Conservation (phyloP, 2,113 vertebrate genomes). For the Holacanthus passer region DNA sequence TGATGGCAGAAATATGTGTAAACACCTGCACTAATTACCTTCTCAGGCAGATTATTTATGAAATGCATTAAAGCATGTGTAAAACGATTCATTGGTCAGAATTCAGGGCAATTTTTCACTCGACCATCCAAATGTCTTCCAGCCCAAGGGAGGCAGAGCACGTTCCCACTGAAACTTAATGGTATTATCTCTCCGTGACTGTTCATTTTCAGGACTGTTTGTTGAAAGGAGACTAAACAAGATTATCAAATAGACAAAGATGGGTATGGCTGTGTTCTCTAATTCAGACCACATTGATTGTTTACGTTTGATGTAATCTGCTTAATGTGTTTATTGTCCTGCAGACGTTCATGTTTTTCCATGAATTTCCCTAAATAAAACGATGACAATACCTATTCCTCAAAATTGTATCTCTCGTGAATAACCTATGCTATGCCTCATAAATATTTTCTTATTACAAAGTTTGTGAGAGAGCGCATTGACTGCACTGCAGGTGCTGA, state of each 20-base stretch:
- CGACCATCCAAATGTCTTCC: constrained; percentile 61
- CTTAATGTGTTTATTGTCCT: constrained; percentile 71
- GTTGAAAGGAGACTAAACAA: constrained; percentile 60
- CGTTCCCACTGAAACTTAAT: constrained; percentile 46
- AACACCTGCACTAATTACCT: constrained; percentile 85
- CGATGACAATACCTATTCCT: constrained; percentile 40
- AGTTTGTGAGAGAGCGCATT: constrained; percentile 49
- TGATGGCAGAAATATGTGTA: constrained; percentile 82
- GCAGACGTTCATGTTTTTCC: constrained; percentile 40
- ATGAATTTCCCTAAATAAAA: constrained; percentile 41
- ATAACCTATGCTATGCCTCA: constrained; percentile 42
- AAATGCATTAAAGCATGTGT: constrained; percentile 77
- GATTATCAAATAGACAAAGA: constrained; percentile 70
- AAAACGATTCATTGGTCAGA: constrained; percentile 80
- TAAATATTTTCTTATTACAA: constrained; percentile 59
- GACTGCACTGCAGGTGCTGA: constrained; percentile 74
- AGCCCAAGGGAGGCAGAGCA: constrained; percentile 57
- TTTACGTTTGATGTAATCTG: constrained; percentile 72
- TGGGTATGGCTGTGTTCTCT: constrained; percentile 38
- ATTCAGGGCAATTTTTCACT: constrained; percentile 74
- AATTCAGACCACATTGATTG: constrained; percentile 49
- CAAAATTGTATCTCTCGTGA: constrained; percentile 22
- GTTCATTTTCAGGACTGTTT: constrained; percentile 73
- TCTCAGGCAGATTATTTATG: constrained; percentile 80
- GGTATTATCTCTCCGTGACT: constrained; percentile 60